Base-by-base conservation (phyloP, 2,113 vertebrate genomes). In the Eclectus roratus region DNA sequence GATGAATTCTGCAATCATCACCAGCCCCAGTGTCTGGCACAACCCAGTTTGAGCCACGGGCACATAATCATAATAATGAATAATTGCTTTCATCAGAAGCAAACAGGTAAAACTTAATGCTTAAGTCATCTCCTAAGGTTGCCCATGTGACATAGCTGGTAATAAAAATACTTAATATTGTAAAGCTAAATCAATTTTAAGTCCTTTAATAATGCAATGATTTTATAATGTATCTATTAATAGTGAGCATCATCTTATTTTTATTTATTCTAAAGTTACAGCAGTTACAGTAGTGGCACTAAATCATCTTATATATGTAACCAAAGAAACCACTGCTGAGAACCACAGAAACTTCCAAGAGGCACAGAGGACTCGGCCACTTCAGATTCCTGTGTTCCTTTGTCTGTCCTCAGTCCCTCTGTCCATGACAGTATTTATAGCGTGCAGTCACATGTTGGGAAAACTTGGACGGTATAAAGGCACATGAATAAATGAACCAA, bases 401-500 rank as follows among this genome's bases (percentile, higher is more conserved):
- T 56, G 33, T 21, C 39, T 31, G 31, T 50, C 53, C 49, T 91
- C 46, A 85, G 69, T 55, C 78, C n/a, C 41, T 73, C 81, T 80
- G 80, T 39, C 77, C 66, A 3, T 46, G 41, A 53, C 80, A 84
- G 77, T 69, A 90, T 92, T 95, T 93, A 93, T 64, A 81, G 83
- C 2, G 6, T 72, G 41, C 4, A 1, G 64, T 93, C 94, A 95
- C 72, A 79, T 17, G 80, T 6, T 81, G 47, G 93, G 77, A 50
- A 82, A 96, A 85, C 58, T 92, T 91, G 91, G 83, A 89, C 1
- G 2, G 18, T 41, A 46, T 13, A 82, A 91, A 93, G 78, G 80
- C 83, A 84, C 49, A 82, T 79, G 73, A 95, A 95, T 89, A 82
- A 96, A 95, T 76, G 50, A 94, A 86, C 16, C 21, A 90, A 70